Conservation (phyloP, 2,888 invertebrate genomes). For the Ctena decussata region DNA sequence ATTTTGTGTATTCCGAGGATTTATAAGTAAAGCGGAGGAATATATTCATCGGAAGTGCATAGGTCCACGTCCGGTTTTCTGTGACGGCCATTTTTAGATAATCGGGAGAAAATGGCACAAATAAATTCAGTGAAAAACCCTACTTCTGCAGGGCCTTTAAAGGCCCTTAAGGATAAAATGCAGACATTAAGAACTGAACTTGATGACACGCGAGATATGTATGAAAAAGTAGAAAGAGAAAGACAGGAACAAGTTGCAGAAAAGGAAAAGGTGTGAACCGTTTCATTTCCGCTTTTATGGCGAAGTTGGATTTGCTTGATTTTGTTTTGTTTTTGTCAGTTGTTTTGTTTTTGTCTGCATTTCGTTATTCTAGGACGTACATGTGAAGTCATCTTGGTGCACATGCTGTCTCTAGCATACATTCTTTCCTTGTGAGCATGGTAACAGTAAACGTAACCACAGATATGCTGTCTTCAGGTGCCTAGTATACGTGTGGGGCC, state of each 20-base stretch:
- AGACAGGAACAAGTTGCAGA: constrained; percentile 6
- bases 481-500: too few relatives aligned
- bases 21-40: constrained; percentile 1
- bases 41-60: background rate
- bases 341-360: too few relatives aligned
- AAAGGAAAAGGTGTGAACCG: constrained; percentile 46
- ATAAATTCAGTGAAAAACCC: constrained; percentile 40
- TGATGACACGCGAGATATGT: constrained; percentile 99
- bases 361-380: too few relatives aligned
- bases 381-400: too few relatives aligned
- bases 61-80: constrained; percentile 58
- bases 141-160: constrained; percentile 91
- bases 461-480: too few relatives aligned
- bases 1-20: background rate
- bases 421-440: too few relatives aligned
- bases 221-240: constrained; percentile 96
- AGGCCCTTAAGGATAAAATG: constrained; percentile 99
- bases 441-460: too few relatives aligned
- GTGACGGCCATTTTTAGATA: constrained; percentile 58
- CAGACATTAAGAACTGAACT: constrained; percentile 99
- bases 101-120: constrained; percentile 24
- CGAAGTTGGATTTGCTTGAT: too few relatives aligned
- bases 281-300: constrained; percentile 67
- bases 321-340: too few relatives aligned
- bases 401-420: too few relatives aligned